A percentile compares a stretch with the other conserved stretches of the same genome.
Evolutionary conservation across 2,888 invertebrate genomes (phyloP).

Genomic region (Philaethria dido): DNA sequence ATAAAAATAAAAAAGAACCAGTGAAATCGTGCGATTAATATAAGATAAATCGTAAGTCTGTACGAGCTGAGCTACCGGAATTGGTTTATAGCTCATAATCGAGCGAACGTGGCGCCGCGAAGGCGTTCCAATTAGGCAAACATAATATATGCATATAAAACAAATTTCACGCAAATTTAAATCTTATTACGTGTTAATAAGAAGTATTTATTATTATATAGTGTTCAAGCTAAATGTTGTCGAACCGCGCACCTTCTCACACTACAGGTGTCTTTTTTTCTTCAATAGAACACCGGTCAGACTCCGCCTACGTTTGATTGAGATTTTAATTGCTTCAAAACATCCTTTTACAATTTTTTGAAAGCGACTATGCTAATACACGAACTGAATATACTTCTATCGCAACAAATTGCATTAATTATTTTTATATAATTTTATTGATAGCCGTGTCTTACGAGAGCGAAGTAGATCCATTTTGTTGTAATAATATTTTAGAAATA

Average conservation of each 20-base stretch:
- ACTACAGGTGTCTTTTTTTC: slow-evolving; percentile 75
- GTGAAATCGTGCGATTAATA: slow-evolving; percentile 45
- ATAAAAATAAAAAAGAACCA: slow-evolving; percentile 42
- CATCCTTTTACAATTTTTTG: slow-evolving; percentile 37
- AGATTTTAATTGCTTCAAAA: slow-evolving; percentile 60
- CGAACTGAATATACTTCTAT: slow-evolving; percentile 25
- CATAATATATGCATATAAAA: slow-evolving; percentile 44
- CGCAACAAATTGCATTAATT: slow-evolving; percentile 15
- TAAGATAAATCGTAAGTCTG: slow-evolving; percentile 64
- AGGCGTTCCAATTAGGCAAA: slow-evolving; percentile 67
- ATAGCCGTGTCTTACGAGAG: neutral
- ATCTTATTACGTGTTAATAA: slow-evolving; percentile 46
- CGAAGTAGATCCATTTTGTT: neutral
- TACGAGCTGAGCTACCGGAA: slow-evolving; percentile 79
- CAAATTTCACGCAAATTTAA: slow-evolving; percentile 40
- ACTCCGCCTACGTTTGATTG: slow-evolving; percentile 66
- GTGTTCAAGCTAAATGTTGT: slow-evolving; percentile 12
- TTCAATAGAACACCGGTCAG: slow-evolving; percentile 57
- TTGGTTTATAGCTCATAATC: slow-evolving; percentile 80
- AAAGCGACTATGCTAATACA: slow-evolving; percentile 29
- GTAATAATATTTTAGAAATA: neutral
- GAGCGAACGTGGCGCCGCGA: slow-evolving; percentile 70
- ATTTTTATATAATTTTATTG: slow-evolving; percentile 1
- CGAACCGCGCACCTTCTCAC: slow-evolving; percentile 62
- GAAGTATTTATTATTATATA: slow-evolving; percentile 5